Evolutionary conservation across 2,113 vertebrate genomes (phyloP), one percentile per base, ranked within the genome.

Genomic region (Muscicapa adusta): DNA sequence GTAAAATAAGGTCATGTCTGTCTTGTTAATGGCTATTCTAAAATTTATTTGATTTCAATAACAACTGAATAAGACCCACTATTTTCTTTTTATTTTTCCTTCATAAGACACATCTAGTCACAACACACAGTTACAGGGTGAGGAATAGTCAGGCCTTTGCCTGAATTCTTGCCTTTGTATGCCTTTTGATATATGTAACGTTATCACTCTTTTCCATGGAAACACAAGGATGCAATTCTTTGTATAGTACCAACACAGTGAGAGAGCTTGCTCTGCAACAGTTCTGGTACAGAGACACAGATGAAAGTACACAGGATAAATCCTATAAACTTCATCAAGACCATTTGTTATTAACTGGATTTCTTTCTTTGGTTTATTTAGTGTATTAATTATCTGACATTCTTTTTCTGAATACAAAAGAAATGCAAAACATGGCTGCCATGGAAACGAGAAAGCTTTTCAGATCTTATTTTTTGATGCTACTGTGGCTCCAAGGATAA

Each of bases 291-390:
- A 72, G 53, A 85, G 51, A 62, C 38, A 87, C 19, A 43, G 31
- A 53, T n/a, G 26, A 79, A 80, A 36, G 18, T 73, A 31, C 8
- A 11, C 36, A 53, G 71, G 47, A 74, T 20, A 47, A 88, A 82
- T 60, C 12, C 22, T 38, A 66, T 17, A 38, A 82, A 80, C 28
- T 78, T 68, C 45, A 60, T 40, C 31, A 62, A 79, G 45, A 85
- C 94, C 14, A 72, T 57, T 81, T 92, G 40, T 79, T 88, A 88
- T 45, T 75, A 56, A 54, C 36, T 51, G 20, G 38, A 89, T 94
- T 88, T 93, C 53, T 67, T 93, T 88, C 48, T 84, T 92, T 71
- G 12, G 25, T 60, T 94, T 91, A 80, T 62, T 95, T 75, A 72
- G 10, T 36, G 12, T 77, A 66, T 40, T 38, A 65, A 57, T 93